Evolutionary conservation across 2,888 invertebrate genomes (phyloP).

Genomic region (Plebejus anna): DNA sequence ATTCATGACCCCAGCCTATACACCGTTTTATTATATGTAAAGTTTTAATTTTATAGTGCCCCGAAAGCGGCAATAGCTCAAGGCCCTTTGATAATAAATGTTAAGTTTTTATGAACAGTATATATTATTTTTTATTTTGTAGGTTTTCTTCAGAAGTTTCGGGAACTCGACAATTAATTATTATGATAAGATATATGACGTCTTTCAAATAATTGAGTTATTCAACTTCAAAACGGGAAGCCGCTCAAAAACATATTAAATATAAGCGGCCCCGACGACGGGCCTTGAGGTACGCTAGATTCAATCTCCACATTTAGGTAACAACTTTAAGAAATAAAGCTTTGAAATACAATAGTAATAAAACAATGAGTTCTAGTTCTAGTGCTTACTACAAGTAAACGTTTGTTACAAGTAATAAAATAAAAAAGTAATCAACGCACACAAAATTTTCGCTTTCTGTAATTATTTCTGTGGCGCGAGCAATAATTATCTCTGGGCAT

Average conservation of each 20-base stretch:
- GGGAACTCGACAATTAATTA: constrained; percentile 2
- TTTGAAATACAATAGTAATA: background rate
- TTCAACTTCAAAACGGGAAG: constrained; percentile 22
- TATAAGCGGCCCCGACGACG: background rate
- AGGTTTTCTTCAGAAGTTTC: background rate
- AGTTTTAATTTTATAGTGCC: constrained; percentile 26
- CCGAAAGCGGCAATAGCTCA: constrained; percentile 6
- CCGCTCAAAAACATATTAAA: constrained; percentile 5
- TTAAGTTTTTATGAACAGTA: background rate
- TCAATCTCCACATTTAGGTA: background rate
- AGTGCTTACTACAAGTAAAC: background rate
- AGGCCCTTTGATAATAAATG: background rate
- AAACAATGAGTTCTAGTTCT: background rate
- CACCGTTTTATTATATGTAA: constrained; percentile 14
- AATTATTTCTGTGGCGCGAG: background rate
- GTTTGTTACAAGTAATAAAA: background rate
- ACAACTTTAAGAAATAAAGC: background rate
- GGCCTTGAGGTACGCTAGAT: background rate
- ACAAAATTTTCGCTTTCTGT: background rate
- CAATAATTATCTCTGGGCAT: constrained; percentile 31
- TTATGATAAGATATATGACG: constrained; percentile 10
- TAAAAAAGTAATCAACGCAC: background rate
- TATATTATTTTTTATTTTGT: background rate
- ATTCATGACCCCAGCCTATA: constrained; percentile 1
- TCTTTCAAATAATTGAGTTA: constrained; percentile 17